These are phyloP conservation scores for Scomber japonicus DNA, from an alignment of 2,113 vertebrate genomes.

Conservation along the genomic window DNA sequence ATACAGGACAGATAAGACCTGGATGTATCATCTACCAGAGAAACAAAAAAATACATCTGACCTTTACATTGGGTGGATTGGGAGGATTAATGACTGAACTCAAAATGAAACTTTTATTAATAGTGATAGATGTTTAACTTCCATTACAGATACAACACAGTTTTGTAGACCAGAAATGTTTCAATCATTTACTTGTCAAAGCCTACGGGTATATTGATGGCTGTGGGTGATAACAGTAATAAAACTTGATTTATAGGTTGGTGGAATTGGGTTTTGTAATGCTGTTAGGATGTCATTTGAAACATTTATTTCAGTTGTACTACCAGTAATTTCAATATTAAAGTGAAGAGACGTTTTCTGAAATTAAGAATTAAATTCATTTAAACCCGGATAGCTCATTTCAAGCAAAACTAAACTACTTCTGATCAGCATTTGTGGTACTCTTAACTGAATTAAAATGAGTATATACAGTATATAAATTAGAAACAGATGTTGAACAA, in stretches of 20 bases:
- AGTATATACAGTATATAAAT: background rate
- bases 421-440: background rate
- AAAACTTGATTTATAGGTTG: background rate
- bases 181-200: too few species aligned
- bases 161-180: background rate
- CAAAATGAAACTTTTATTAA: background rate
- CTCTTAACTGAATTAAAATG: background rate
- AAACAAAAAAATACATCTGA: constrained; percentile 1
- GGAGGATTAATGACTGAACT: background rate
- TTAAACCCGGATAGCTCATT: too few species aligned
- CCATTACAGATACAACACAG: background rate
- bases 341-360: too few species aligned
- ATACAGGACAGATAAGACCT: constrained; percentile 49
- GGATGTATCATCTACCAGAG: constrained; percentile 23
- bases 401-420: background rate
- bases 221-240: background rate
- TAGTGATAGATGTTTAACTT: background rate
- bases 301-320: too few species aligned
- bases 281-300: background rate
- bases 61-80: background rate
- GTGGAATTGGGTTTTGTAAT: background rate
- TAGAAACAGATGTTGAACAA: background rate
- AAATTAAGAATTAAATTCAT: too few species aligned
- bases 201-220: background rate
- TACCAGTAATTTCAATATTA: too few species aligned